Base-by-base conservation (phyloP, 2,888 invertebrate species). In the Ophraella communa region DNA sequence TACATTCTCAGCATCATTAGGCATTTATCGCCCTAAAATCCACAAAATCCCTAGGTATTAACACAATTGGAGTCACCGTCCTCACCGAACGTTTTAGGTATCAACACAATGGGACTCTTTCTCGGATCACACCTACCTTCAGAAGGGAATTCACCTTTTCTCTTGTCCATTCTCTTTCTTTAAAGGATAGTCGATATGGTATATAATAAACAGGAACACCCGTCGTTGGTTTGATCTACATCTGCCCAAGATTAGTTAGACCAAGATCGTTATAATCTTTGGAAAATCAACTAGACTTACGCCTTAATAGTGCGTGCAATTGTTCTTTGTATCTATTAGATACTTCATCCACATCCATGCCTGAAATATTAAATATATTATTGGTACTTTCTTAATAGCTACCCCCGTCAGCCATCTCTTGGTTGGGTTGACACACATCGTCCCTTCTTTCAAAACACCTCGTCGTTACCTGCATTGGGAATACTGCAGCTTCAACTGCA, bases 11-110 rank as follows among this genome's bases (percentile, higher is more conserved):
- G n/a, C n/a, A n/a, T n/a, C n/a, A n/a, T n/a, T n/a, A 30, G 14
- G 61, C 64, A 53, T 64, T 64, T 23, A 64, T 54, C 45, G 61
- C 61, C 61, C 55, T 35, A 45, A 63, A 65, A 35, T 63, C 65
- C n/a, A 65, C 65, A 33, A 61, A 65, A 18, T 55, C 21, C n/a
- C 61, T 53, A 14, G 54, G n/a, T n/a, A n/a, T n/a, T n/a, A n/a
- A n/a, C n/a, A n/a, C n/a, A n/a, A n/a, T n/a, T n/a, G n/a, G n/a
- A n/a, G n/a, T n/a, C n/a, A n/a, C n/a, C n/a, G n/a, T n/a, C 24
- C 35, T 62, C 64, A 39, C 61, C 64, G 20, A 17, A 27, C 20
- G 44, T 62, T 20, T 62, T 62, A 11, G 56, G 47, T 21, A 62
- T 23, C 30, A 62, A 21, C 5, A 30, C 30, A 4, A 30, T 30